Base-by-base conservation (phyloP, 1,140 invertebrate species). In the Drosophila bipectinata region DNA sequence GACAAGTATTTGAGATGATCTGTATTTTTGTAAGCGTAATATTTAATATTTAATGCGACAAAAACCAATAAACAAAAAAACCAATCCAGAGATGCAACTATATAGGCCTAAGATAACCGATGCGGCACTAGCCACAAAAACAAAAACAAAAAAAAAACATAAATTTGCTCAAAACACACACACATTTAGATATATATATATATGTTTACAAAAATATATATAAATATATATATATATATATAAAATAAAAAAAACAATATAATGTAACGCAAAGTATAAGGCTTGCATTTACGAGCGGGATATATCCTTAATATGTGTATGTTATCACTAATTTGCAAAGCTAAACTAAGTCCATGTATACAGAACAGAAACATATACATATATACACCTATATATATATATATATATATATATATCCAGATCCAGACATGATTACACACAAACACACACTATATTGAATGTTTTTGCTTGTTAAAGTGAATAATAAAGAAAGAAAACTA, bases 401-500 rank as follows among this genome's bases (percentile, higher is more conserved):
- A 58, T 58, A 48, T 21, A 56, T 48, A 55, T 63, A 58, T 58
- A 75, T 41, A 52, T 28, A 39, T 39, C 3, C 18, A 1, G 18
- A 18, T 18, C 18, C 18, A 48, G 37, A 60, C 62, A 71, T 60
- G 34, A 62, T 37, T 44, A 44, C 8, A 62, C 37, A 39, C 48
- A 71, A 52, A 76, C 57, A 83, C 67, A 88, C 84, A 89, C 80
- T 90, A 90, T 90, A 83, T 87, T 90, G 87, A 90, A 90, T 90
- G 87, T 90, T 90, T 90, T 82, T 90, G 87, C 87, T 90, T 90
- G 85, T 90, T 90, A 87, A 79, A 88, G 83, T 83, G 76, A 88
- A 88, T 88, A 88, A 81, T 82, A 78, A 83, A 83, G 62, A 89
- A 89, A 60, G 58, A 76, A 89, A 83, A 66, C 39, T 57, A 56